Evolutionary conservation across 2,113 vertebrate genomes (phyloP).

Genomic region (Petromus typicus): DNA sequence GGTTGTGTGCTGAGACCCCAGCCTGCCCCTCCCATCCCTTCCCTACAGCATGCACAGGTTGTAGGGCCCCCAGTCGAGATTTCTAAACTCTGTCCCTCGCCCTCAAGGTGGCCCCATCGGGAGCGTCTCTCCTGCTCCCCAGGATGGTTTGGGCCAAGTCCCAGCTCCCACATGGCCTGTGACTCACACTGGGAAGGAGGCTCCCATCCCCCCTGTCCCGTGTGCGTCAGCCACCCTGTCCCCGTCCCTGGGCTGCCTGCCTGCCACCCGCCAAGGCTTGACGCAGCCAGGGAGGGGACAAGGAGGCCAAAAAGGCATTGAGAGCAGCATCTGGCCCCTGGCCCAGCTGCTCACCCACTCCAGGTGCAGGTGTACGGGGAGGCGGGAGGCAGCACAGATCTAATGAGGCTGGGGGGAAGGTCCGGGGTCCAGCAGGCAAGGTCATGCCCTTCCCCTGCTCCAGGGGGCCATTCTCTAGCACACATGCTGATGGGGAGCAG

Average conservation of each 20-base stretch:
- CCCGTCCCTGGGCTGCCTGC: slow-evolving; percentile 60
- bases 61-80: neutral
- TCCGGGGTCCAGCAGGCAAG: neutral
- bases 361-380: neutral
- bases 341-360: slow-evolving; percentile 17
- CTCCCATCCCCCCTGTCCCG: neutral
- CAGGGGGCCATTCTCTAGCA: rapidly evolving
- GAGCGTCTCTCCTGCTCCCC: neutral
- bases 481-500: neutral
- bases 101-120: slow-evolving; percentile 53
- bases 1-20: neutral
- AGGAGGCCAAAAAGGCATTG: slow-evolving; percentile 66
- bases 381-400: neutral
- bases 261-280: slow-evolving; percentile 14
- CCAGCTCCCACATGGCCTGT: neutral
- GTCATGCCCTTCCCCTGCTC: neutral
- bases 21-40: neutral
- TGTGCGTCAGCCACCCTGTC: slow-evolving; percentile 67
- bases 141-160: neutral
- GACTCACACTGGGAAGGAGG: slow-evolving; percentile 10
- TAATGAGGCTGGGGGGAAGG: neutral
- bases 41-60: neutral
- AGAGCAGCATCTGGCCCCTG: slow-evolving; percentile 57
- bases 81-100: neutral
- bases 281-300: neutral